Evolutionary conservation across 1,140 invertebrate genomes (phyloP).

Genomic region (Zaprionus davidi): DNA sequence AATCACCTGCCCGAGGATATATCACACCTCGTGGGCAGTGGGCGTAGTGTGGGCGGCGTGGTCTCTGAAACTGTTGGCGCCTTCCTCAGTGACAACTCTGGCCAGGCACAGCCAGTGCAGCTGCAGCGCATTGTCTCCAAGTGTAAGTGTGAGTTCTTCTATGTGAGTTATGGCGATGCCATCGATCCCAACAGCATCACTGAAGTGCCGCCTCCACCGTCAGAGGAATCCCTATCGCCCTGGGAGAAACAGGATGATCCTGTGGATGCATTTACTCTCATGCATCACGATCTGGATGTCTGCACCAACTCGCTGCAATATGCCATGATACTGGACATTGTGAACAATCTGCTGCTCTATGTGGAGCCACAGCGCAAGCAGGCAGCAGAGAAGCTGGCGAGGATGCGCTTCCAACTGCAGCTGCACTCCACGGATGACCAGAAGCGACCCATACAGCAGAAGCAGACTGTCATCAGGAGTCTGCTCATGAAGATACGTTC

Average conservation of each 20-base stretch:
- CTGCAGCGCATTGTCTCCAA: constrained; percentile 97
- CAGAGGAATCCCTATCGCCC: constrained; percentile 88
- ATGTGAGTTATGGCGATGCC: constrained; percentile 95
- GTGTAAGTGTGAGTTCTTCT: constrained; percentile 99
- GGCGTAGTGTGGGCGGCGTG: constrained; percentile 97
- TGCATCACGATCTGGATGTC: constrained; percentile 99
- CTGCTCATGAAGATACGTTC: constrained; percentile 92
- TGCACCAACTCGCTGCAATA: constrained; percentile 98
- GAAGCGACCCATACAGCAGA: constrained; percentile 94
- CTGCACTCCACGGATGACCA: constrained; percentile 95
- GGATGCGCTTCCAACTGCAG: constrained; percentile 97
- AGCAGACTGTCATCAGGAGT: constrained; percentile 94
- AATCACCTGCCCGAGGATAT: constrained; percentile 93
- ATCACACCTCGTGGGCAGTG: constrained; percentile 95
- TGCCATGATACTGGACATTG: constrained; percentile 97
- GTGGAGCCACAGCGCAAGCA: constrained; percentile 98
- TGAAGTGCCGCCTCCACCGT: constrained; percentile 88
- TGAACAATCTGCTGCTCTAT: constrained; percentile 98
- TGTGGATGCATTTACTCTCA: constrained; percentile 98
- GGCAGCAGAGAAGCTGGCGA: constrained; percentile 93
- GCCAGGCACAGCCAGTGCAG: constrained; percentile 86
- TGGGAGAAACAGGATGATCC: constrained; percentile 93
- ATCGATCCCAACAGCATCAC: constrained; percentile 89
- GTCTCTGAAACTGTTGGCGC: constrained; percentile 96
- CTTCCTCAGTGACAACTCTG: constrained; percentile 86